Conservation (phyloP, 2,797 vertebrate genomes). For the Macropus fuliginosus region DNA sequence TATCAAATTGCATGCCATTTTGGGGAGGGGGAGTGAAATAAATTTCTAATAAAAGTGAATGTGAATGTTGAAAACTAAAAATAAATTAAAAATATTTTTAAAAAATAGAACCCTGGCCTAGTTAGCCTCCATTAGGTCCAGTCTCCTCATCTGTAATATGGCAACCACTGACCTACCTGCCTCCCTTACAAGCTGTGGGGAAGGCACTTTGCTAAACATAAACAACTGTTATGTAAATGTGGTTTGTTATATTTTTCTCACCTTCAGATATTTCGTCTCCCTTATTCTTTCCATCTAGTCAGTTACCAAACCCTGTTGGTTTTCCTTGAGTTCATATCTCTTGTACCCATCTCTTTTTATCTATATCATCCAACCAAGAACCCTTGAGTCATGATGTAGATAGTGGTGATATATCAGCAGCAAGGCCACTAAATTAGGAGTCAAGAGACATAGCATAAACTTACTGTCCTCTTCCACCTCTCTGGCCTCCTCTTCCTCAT, state of each 20-base stretch:
- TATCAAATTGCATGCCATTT: no score
- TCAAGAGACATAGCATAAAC: background rate
- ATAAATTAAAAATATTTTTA: no score
- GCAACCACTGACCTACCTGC: background rate
- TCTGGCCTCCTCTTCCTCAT: background rate
- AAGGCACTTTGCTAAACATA: background rate
- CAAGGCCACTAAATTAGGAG: background rate
- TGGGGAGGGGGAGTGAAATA: no score
- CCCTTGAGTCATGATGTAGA: background rate
- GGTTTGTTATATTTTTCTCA: background rate
- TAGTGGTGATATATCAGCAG: background rate
- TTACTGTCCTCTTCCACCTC: background rate
- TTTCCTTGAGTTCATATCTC: background rate
- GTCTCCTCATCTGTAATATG: background rate
- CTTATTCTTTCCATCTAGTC: background rate
- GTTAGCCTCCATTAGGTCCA: background rate
- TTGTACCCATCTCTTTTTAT: background rate
- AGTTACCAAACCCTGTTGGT: background rate
- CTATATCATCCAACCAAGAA: background rate
- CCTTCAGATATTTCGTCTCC: background rate
- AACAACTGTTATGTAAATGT: background rate
- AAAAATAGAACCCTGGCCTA: background rate
- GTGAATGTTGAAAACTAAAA: no score
- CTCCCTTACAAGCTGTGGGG: background rate
- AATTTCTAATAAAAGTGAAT: no score